Evolutionary conservation across 2,888 invertebrate genomes (phyloP).

Genomic region (Pemphredon lugubris): DNA sequence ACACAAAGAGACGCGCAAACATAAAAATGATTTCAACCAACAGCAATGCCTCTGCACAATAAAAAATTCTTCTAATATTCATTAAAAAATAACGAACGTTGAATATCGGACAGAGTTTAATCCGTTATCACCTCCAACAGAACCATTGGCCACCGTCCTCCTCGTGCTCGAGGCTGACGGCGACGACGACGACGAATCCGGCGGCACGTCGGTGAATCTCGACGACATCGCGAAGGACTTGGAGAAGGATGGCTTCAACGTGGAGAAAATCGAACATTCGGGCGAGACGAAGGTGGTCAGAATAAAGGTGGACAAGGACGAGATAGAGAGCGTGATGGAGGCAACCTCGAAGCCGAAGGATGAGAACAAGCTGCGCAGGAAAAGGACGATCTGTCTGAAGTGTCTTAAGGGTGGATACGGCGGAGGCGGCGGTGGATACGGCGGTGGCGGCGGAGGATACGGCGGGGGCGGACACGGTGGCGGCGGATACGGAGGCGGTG

Average conservation of each 20-base stretch:
- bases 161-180: constrained; percentile 73
- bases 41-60: no score
- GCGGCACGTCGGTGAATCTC: constrained; percentile 64
- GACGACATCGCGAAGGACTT: constrained; percentile 75
- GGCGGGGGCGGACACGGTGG: constrained; percentile 52
- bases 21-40: no score
- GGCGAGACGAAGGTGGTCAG: constrained; percentile 70
- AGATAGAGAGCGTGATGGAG: constrained; percentile 31
- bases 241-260: constrained; percentile 70
- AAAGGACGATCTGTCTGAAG: constrained; percentile 69
- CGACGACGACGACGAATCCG: constrained; percentile 52
- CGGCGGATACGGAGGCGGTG: constrained; percentile 44
- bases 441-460: constrained; percentile 34
- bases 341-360: constrained; percentile 16
- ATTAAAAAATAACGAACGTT: no score
- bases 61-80: no score
- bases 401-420: constrained; percentile 60
- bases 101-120: no score
- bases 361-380: constrained; percentile 69
- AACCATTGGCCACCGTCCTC: constrained; percentile 72
- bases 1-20: no score
- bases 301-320: constrained; percentile 64
- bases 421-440: constrained; percentile 48
- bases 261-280: constrained; percentile 68
- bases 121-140: no score